Evolutionary conservation across 2,797 vertebrate species (phyloP), one percentile per base, ranked within the genome.

Genomic region (Sylvilagus floridanus): DNA sequence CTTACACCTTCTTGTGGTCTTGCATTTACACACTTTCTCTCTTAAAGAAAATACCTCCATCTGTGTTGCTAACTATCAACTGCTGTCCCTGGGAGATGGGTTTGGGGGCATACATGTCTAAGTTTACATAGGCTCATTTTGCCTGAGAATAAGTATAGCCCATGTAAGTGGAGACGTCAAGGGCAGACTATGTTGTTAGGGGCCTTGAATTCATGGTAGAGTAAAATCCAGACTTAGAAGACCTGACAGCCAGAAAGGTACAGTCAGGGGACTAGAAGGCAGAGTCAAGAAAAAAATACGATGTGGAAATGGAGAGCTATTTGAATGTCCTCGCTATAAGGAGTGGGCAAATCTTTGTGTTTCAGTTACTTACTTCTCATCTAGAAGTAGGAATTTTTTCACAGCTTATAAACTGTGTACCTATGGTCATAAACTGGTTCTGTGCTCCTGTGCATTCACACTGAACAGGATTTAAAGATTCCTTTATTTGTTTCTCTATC

Each of bases 31-130:
- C 11, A 68, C 83, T 88, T 81, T 75, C 30, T 22, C 5, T 63
- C 50, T 91, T 73, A 78, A 73, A 85, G 28, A 75, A 47, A 66
- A 79, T 62, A 52, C 83, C 66, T 85, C 88, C 60, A 66, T 71
- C 28, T 32, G n/a, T 60, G 13, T 90, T 68, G 68, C 4, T 28
- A 60, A 75, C 85, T 78, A 76, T 42, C 89, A 94, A 63, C 2
- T 4, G 94, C 32, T 95, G 57, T 28, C 62, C 57, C 52, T 50
- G 77, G 82, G 63, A 60, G 32, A 79, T 60, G 28, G 54, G 1
- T 71, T 89, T 62, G 8, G 57, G 47, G n/a, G 1, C 32, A 85
- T 37, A 75, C 81, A 30, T 3, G 14, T 88, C 32, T 62, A 76
- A 69, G 26, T 69, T 89, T 19, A 79, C 26, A 69, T 24, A 77